Evolutionary conservation across 1,140 invertebrate genomes (phyloP).

Genomic region (Mycetomoellerius zeteki): DNA sequence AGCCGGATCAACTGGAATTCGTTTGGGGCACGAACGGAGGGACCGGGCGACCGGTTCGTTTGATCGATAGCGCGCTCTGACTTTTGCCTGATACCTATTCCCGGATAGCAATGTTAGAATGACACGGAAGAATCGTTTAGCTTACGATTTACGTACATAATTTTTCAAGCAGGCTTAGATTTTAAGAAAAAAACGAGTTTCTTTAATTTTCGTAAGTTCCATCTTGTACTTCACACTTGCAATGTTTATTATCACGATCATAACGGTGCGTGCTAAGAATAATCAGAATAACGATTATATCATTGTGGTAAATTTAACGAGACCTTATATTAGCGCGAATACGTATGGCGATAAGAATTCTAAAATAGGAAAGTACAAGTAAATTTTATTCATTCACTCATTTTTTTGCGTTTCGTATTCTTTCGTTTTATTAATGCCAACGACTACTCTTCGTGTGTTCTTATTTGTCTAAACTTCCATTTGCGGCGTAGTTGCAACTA

Average conservation of each 20-base stretch:
- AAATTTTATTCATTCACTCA: slow-evolving; percentile 1
- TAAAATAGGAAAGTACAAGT: slow-evolving; percentile 14
- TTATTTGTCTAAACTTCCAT: slow-evolving; percentile 53
- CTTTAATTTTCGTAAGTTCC: neutral
- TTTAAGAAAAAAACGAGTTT: neutral
- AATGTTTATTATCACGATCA: neutral
- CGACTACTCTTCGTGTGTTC: neutral
- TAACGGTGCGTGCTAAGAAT: slow-evolving; percentile 6
- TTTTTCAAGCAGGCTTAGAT: slow-evolving; percentile 30
- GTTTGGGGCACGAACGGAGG: slow-evolving; percentile 46
- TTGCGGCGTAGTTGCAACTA: neutral
- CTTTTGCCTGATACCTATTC: slow-evolving; percentile 57
- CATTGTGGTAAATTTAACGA: slow-evolving; percentile 20
- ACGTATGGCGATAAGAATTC: slow-evolving; percentile 18
- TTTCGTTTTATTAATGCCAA: slow-evolving; percentile 55
- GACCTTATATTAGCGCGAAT: slow-evolving; percentile 31
- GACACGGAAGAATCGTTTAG: slow-evolving; percentile 40
- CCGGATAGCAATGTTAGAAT: slow-evolving; percentile 15
- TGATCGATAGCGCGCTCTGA: slow-evolving; percentile 69
- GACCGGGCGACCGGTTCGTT: slow-evolving; percentile 55
- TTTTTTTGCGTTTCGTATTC: slow-evolving; percentile 27
- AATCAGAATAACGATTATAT: slow-evolving; percentile 14
- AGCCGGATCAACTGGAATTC: slow-evolving; percentile 75
- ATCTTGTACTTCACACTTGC: neutral
- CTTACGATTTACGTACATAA: slow-evolving; percentile 22